Conservation (phyloP, 30 jellyfish, hydroid and myxozoan species). For the Aurelia aurita region DNA sequence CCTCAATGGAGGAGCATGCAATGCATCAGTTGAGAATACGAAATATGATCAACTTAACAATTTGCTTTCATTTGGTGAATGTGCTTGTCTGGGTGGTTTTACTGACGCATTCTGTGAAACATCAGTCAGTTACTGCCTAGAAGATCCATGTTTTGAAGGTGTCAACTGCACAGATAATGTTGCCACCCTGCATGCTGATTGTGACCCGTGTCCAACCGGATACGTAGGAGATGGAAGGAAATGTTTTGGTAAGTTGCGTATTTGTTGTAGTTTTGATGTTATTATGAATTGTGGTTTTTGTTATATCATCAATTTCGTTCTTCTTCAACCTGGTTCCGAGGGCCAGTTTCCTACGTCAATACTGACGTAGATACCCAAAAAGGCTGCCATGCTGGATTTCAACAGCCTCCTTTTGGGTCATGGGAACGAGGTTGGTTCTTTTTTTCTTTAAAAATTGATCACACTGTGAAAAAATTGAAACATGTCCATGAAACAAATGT, state of each 20-base stretch:
- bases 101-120: conserved; percentile 65
- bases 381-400: no score
- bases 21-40: conserved; percentile 8
- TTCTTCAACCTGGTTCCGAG: no score
- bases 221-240: conserved; percentile 77
- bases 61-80: conserved; percentile 25
- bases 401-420: no score
- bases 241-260: conserved; percentile 64
- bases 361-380: no score
- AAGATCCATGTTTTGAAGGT: conserved; percentile 67
- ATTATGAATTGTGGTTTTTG: no score
- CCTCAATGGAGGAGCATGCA: conserved; percentile 71
- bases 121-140: conserved; percentile 26
- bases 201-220: conserved; percentile 74
- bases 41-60: conserved; percentile 2
- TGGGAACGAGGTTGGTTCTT: no score
- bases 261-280: no score
- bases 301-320: no score
- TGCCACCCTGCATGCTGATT: conserved; percentile 23
- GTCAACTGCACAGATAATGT: conserved; percentile 64
- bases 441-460: no score
- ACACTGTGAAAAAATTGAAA: no score
- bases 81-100: conserved; percentile 57
- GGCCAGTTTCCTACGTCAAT: no score
- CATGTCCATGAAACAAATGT: no score